Evolutionary conservation across 2,888 invertebrate genomes (phyloP).

Genomic region (Empis stercorea): DNA sequence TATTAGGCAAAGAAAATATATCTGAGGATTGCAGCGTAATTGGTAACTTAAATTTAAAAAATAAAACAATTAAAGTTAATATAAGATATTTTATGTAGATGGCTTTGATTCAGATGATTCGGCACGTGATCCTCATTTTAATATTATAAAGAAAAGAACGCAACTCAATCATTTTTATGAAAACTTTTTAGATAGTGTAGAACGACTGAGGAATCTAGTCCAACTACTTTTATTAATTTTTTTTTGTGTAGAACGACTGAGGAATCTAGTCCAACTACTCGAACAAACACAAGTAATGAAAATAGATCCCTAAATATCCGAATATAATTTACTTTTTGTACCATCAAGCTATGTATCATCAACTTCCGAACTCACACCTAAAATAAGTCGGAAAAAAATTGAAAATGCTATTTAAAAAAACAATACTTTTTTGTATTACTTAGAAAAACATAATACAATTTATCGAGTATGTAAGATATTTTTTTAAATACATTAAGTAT

Average conservation of each 20-base stretch:
- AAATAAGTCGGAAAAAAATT: background rate
- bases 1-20: background rate
- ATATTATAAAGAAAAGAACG: background rate
- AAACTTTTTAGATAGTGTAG: background rate
- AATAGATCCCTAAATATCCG: background rate
- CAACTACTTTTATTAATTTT: background rate
- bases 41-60: background rate
- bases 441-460: background rate
- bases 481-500: background rate
- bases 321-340: background rate
- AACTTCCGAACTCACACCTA: background rate
- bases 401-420: background rate
- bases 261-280: background rate
- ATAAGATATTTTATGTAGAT: background rate
- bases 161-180: background rate
- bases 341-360: background rate
- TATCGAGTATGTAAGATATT: background rate
- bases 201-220: too few species aligned
- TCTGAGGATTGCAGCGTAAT: background rate
- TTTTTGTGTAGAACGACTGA: background rate
- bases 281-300: background rate
- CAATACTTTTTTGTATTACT: background rate
- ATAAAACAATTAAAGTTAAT: background rate
- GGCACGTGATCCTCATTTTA: background rate
- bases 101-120: background rate